Base-by-base conservation (phyloP, 2,113 vertebrate genomes). In the Aepyceros melampus region DNA sequence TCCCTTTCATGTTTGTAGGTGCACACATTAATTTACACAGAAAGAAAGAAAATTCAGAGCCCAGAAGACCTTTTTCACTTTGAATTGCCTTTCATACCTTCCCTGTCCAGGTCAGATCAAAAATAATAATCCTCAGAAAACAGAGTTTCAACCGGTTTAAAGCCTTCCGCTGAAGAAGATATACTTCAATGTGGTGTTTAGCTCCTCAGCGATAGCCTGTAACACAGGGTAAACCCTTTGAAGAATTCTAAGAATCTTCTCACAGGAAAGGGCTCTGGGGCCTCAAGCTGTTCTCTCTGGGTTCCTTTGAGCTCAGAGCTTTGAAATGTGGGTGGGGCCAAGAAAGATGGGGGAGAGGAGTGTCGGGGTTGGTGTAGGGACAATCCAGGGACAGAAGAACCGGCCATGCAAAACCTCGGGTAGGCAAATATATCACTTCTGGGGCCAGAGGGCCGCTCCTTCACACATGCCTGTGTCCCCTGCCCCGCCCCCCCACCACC, bases 201-300 rank as follows among this genome's bases (percentile, higher is more conserved):
- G 27, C 45, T 62, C 27, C 67, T 91, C 15, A 7, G 43, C 2
- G 4, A 62, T 43, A 64, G n/a, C 16, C 25, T 40, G 3, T 17
- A 87, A 25, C 0, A 0, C 56, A 13, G 64, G 23, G 56, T 36
- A 85, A 81, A 91, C 36, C 6, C 86, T 97, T 91, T 91, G 93
- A 97, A 97, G 94, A 97, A 88, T 96, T 97, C 97, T 96, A 87
- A 95, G 95, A 97, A 95, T 6, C 25, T 86, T 85, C 45, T 97
- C 58, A 89, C 93, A 91, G 89, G 95, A 97, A 97, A 95, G 85
- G 40, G 93, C 36, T 76, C 43, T 47, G 74, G 51, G 78, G 19
- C 93, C 96, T 58, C 82, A 82, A 55, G 40, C 13, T 31, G 16
- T 53, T 71, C 36, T 91, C 60, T 89, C 43, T 55, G 55, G 33